These are phyloP conservation scores for Limnephilus rhombicus DNA, from an alignment of 2,888 invertebrate species.

Conservation along the genomic window DNA sequence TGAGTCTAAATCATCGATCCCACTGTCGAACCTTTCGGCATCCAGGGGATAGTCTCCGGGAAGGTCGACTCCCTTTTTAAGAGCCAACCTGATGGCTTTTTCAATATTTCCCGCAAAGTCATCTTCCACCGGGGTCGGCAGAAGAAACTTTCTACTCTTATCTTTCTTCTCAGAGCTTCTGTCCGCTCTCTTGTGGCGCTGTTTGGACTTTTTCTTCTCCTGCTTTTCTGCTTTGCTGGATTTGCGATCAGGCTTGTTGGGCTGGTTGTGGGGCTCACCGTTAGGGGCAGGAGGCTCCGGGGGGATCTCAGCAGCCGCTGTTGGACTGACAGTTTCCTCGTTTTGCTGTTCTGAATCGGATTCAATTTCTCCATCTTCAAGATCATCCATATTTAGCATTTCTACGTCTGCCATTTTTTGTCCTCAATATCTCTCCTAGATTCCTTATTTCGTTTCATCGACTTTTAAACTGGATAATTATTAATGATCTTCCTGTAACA, in stretches of 20 bases:
- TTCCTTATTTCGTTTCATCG: not conserved
- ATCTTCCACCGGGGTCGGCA: slow-evolving; percentile 76
- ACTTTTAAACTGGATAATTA: slow-evolving; percentile 17
- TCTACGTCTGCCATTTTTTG: slow-evolving; percentile 32
- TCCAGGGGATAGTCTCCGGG: slow-evolving; percentile 65
- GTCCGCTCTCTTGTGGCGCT: slow-evolving; percentile 49
- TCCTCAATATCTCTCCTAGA: not conserved
- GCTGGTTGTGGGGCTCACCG: not conserved
- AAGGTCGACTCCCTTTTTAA: slow-evolving; percentile 82
- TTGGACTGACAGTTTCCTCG: slow-evolving; percentile 68
- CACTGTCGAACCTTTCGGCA: slow-evolving; percentile 51
- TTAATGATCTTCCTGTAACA: slow-evolving; percentile 32
- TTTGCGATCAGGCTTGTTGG: slow-evolving; percentile 69
- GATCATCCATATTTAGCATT: slow-evolving; percentile 77
- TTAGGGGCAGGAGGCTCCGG: slow-evolving; percentile 10
- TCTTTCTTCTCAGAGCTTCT: slow-evolving; percentile 67
- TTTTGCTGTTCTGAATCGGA: slow-evolving; percentile 77
- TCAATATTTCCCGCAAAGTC: slow-evolving; percentile 90
- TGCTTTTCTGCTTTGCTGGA: slow-evolving; percentile 74
- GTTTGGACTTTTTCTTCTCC: slow-evolving; percentile 70
- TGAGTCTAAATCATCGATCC: slow-evolving; percentile 74
- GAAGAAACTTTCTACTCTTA: slow-evolving; percentile 71
- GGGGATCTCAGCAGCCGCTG: not conserved
- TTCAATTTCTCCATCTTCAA: slow-evolving; percentile 93
- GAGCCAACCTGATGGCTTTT: slow-evolving; percentile 85